phyloP scores from a whole-genome alignment of 1,140 invertebrate species.

The Trachymyrmex septentrionalis region DNA sequence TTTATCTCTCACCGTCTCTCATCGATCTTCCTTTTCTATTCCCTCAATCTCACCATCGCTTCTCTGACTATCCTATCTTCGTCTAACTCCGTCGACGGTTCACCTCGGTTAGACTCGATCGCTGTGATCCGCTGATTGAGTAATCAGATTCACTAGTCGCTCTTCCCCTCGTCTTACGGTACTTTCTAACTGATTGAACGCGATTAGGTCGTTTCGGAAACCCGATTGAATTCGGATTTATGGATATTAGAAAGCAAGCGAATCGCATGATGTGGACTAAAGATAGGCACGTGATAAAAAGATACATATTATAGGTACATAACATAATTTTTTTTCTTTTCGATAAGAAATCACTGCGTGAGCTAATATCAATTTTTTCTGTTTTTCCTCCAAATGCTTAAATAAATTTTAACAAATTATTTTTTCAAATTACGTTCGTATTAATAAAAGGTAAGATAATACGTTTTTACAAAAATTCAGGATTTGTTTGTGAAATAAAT shows the following conservation, averaged over 20 bases:
- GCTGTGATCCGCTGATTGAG: constrained; percentile 63
- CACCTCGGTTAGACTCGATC: constrained; percentile 50
- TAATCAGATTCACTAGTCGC: constrained; percentile 71
- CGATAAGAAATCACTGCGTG: neutral
- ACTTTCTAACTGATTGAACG: constrained; percentile 70
- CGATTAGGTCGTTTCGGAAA: constrained; percentile 71
- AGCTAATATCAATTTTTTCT: neutral
- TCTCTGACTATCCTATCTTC: neutral
- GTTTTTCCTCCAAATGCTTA: neutral
- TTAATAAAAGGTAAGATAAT: neutral
- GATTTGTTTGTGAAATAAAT: neutral
- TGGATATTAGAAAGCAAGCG: constrained; percentile 70
- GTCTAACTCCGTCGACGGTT: constrained; percentile 28
- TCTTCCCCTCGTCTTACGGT: constrained; percentile 53
- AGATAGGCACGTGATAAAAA: neutral
- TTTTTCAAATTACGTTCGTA: neutral
- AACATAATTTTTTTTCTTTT: neutral
- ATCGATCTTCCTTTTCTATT: constrained; percentile 61
- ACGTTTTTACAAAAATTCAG: neutral
- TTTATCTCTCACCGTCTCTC: constrained; percentile 51
- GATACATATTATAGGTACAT: neutral
- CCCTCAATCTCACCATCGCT: neutral
- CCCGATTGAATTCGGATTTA: constrained; percentile 73
- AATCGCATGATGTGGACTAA: constrained; percentile 54
- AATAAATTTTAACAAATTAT: neutral